These are phyloP conservation scores for Apodemus speciosus DNA, from an alignment of 2,113 vertebrate species.

Conservation along the genomic window DNA sequence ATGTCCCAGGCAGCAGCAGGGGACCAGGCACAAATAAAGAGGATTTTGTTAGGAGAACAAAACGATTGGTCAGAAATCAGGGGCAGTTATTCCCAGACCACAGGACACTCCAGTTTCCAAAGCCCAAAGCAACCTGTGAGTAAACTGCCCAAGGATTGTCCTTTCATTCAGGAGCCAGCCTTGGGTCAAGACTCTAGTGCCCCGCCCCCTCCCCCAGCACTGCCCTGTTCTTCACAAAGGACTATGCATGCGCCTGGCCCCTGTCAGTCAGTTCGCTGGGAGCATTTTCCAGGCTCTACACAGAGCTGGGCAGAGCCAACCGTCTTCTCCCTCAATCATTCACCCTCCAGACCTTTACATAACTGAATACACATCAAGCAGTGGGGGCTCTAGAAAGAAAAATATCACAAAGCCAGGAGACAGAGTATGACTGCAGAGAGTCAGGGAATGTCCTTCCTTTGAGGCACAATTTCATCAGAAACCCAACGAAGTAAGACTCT, in stretches of 20 bases:
- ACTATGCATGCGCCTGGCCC: background rate
- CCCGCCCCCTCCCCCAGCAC: background rate
- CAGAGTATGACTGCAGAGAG: accelerated
- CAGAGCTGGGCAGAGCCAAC: background rate
- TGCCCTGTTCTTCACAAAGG: background rate
- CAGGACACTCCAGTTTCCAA: background rate
- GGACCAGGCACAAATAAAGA: background rate
- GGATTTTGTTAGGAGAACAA: background rate
- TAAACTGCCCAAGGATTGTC: background rate
- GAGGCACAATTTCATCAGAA: background rate
- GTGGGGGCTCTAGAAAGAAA: background rate
- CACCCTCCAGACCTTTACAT: background rate
- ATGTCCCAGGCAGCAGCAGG: background rate
- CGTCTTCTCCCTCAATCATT: background rate
- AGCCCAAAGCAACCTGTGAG: background rate
- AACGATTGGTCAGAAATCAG: background rate
- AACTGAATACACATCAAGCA: background rate
- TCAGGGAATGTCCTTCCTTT: too few relatives aligned
- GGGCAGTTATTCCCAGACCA: background rate
- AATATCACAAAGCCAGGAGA: background rate
- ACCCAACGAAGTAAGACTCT: background rate
- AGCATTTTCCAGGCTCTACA: background rate
- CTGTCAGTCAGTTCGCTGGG: background rate
- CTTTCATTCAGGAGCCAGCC: background rate
- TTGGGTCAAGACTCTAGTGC: background rate